Conservation (phyloP, 1,140 invertebrate species). For the Cydia pomonella region DNA sequence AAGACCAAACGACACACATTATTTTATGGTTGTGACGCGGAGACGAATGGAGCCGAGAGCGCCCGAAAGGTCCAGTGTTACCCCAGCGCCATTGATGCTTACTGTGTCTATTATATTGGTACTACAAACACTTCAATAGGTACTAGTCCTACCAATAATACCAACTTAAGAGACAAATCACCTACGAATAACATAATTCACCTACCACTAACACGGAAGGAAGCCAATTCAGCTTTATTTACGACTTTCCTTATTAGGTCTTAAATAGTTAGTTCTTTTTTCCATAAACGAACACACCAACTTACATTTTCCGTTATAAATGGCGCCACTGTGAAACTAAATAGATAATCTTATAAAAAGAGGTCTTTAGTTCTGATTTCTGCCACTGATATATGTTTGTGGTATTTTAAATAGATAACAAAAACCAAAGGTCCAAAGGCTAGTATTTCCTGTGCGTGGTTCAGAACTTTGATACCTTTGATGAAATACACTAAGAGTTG, state of each 20-base stretch:
- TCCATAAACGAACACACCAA: not conserved
- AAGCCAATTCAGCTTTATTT: not conserved
- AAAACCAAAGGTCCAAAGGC: not conserved
- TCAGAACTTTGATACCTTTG: not conserved
- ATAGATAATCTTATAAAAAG: not conserved
- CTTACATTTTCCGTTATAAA: not conserved
- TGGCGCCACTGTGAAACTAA: not conserved
- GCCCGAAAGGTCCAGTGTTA: no score
- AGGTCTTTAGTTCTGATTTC: not conserved
- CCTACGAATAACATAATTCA: slow-evolving; percentile 12
- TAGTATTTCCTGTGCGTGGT: not conserved
- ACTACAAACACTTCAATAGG: not conserved
- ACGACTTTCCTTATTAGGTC: slow-evolving; percentile 6
- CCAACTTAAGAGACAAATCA: slow-evolving; percentile 8
- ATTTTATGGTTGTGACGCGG: no score
- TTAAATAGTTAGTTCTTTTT: not conserved
- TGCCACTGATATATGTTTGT: not conserved
- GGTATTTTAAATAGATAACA: not conserved
- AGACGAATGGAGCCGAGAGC: no score
- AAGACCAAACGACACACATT: no score
- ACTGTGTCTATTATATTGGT: not conserved
- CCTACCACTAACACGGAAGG: not conserved
- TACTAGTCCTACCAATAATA: not conserved
- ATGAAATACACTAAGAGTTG: not conserved
- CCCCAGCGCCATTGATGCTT: no score